Evolutionary conservation across 2,113 vertebrate genomes (phyloP).

Genomic region (Todiramphus saurophagus): DNA sequence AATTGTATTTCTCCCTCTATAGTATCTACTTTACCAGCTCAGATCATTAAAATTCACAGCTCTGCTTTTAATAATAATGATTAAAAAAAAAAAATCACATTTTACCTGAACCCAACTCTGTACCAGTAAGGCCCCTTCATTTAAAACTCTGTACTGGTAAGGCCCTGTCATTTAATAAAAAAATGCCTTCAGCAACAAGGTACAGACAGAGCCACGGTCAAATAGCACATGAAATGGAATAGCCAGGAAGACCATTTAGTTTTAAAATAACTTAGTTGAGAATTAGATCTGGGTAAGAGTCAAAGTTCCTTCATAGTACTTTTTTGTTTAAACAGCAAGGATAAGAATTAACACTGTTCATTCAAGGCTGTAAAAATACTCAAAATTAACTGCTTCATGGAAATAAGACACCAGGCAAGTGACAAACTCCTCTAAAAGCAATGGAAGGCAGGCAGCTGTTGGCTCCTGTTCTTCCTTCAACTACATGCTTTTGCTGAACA

Average conservation of each 20-base stretch:
- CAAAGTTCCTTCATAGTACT: not conserved
- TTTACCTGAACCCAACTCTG: conserved; percentile 2
- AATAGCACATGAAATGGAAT: not conserved
- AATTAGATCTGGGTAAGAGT: not conserved
- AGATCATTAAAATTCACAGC: not conserved
- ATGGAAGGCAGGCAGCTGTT: not conserved
- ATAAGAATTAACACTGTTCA: conserved; percentile 18
- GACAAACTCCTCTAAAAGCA: not conserved
- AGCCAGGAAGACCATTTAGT: not conserved
- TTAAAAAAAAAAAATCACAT: not conserved
- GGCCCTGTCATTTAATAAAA: not conserved
- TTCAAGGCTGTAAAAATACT: not conserved
- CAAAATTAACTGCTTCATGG: not conserved
- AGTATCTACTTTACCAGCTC: not conserved
- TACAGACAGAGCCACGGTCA: not conserved
- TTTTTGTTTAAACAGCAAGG: not conserved
- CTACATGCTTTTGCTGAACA: not conserved
- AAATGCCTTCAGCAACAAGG: not conserved
- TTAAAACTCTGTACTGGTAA: not conserved
- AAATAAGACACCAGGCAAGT: not conserved
- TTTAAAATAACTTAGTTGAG: not conserved
- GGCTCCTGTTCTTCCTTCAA: not conserved
- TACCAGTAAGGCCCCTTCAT: not conserved
- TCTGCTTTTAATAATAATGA: not conserved
- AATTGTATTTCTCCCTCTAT: not conserved